Base-by-base conservation (phyloP, 2,888 invertebrate species). In the Taphrorychus bicolor region DNA sequence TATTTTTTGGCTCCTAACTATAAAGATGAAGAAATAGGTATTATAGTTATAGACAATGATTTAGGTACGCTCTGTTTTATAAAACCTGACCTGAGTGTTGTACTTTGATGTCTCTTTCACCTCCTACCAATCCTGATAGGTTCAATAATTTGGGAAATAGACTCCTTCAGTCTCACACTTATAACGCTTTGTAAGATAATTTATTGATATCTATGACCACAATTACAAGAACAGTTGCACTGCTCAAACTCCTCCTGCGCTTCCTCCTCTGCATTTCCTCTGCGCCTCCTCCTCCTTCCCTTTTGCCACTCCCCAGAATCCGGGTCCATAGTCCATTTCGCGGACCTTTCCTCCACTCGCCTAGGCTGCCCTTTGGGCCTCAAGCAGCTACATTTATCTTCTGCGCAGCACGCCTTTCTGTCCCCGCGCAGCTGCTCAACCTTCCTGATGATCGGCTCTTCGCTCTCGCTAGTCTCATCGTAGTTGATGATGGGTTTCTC, bases 401-500 rank as follows among this genome's bases (percentile, higher is more conserved):
- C 58, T n/a, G 67, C 60, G 17, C 67, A 67, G 32, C 70, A 68
- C 2, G 45, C 53, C 54, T 58, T 65, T 24, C 70, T 71, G 19
- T 70, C 71, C 0, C 56, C 51, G 18, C 66, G 70, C n/a, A 75
- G 18, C n/a, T 75, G 68, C 1, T 72, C 70, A 23, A 76, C 70
- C 61, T 70, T 73, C 57, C 70, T 60, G 21, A 76, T 71, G 11
- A 77, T 73, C 2, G 75, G 73, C 59, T 76, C 76, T 51, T 77
- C 77, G 49, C 74, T 75, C 45, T 75, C 75, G 42, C 74, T 74
- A 1, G 71, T 59, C 54, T 75, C 73, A 45, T 75, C 75, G 21
- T 76, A 75, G 42, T 75, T 64, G 11, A 74, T 74, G 24, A 76
- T 75, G 0, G 75, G 81, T 66, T 75, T 78, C 14, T 80, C 80